A percentile compares a stretch with the other conserved stretches of the same genome.
These are phyloP conservation scores for Siniperca obscura DNA, from an alignment of 2,797 vertebrate species.

Conservation along the genomic window DNA sequence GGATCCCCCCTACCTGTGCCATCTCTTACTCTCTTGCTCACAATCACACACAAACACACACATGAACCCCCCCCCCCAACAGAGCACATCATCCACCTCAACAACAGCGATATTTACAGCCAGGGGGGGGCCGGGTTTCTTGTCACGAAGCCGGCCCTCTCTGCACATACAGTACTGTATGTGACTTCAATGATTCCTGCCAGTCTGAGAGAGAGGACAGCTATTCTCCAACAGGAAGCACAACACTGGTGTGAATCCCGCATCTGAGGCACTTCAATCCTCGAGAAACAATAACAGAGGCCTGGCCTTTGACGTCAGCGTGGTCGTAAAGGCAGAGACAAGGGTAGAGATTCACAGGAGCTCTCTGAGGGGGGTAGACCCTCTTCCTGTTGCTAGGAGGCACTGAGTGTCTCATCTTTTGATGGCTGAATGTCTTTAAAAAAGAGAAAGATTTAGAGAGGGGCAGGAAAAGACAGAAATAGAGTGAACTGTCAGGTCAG, in stretches of 20 bases:
- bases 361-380: conserved; percentile 55
- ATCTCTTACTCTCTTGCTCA: conserved; percentile 39
- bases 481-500: conserved; percentile 44
- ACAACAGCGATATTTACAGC: conserved; percentile 75
- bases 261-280: conserved; percentile 58
- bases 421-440: conserved; percentile 51
- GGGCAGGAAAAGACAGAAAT: conserved; percentile 36
- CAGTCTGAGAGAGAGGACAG: conserved; percentile 37
- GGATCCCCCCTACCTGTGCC: conserved; percentile 60
- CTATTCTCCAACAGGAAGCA: conserved; percentile 72
- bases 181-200: conserved; percentile 63
- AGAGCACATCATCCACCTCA: conserved; percentile 65
- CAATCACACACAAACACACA: conserved; percentile 15
- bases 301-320: conserved; percentile 73
- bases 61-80: conserved; percentile 48
- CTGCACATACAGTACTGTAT: conserved; percentile 51
- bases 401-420: conserved; percentile 60
- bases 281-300: conserved; percentile 68
- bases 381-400: conserved; percentile 73
- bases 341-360: conserved; percentile 68
- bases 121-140: conserved; percentile 58
- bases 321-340: conserved; percentile 61
- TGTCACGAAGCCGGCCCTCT: conserved; percentile 63
- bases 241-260: conserved; percentile 61
- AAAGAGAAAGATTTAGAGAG: conserved; percentile 45